phyloP scores from a whole-genome alignment of 2,797 vertebrate species.

The Rhinogobio ventralis region DNA sequence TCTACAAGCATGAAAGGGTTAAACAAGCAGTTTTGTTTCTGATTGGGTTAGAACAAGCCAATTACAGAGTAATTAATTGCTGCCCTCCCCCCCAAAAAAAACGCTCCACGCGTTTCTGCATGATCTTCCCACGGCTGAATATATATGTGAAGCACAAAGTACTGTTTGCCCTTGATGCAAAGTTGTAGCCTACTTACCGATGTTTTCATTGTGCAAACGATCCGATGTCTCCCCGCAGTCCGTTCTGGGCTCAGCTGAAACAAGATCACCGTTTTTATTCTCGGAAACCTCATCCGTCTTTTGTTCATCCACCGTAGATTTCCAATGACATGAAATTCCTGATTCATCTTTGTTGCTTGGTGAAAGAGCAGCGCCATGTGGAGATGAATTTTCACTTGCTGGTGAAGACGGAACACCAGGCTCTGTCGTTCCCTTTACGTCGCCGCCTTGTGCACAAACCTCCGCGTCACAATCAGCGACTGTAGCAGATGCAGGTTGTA shows the following conservation, averaged over 20 bases:
- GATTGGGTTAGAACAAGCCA: constrained; percentile 41
- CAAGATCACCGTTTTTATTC: constrained; percentile 59
- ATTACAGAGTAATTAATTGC: constrained; percentile 29
- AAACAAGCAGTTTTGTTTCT: constrained; percentile 31
- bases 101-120: not conserved
- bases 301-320: constrained; percentile 5
- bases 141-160: not conserved
- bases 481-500: constrained; percentile 10
- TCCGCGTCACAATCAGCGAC: constrained; percentile 45
- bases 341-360: constrained; percentile 49
- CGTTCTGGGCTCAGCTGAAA: constrained; percentile 72
- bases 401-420: constrained; percentile 61
- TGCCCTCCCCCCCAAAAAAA: not conserved
- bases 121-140: not conserved
- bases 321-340: not conserved
- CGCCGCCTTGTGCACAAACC: constrained; percentile 61
- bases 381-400: constrained; percentile 33
- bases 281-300: constrained; percentile 56
- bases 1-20: constrained; percentile 31
- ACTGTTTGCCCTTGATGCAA: not conserved
- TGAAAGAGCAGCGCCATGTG: constrained; percentile 17
- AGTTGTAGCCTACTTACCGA: constrained; percentile 64
- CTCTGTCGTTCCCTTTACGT: constrained; percentile 62
- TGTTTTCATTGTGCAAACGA: constrained; percentile 55
- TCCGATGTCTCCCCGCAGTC: constrained; percentile 33